phyloP scores from a whole-genome alignment of 2,797 vertebrate species.

The Pangasius larnaudii region DNA sequence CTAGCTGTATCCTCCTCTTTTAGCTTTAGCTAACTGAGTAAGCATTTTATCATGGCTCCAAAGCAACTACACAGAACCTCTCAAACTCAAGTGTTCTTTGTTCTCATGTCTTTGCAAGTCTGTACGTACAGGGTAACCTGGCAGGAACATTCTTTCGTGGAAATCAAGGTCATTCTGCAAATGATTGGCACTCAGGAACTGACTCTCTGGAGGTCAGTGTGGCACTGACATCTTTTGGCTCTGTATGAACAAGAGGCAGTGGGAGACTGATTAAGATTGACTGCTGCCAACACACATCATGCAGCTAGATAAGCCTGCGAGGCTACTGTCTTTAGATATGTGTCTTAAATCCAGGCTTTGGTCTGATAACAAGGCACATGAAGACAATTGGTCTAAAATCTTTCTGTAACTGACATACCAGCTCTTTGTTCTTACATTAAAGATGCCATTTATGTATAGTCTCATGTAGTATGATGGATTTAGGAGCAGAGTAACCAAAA shows the following conservation, averaged over 20 bases:
- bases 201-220: not conserved
- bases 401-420: not conserved
- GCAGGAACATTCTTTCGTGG: not conserved
- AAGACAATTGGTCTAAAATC: not conserved
- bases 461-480: not conserved
- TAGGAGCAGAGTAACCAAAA: not conserved
- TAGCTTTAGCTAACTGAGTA: not conserved
- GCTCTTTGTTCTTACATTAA: not conserved
- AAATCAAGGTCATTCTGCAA: not conserved
- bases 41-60: not conserved
- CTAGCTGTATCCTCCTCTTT: not conserved
- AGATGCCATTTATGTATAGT: not conserved
- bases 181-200: not conserved
- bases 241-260: not conserved
- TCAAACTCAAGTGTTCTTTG: not conserved
- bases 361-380: not conserved
- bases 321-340: not conserved
- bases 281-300: conserved; percentile 12
- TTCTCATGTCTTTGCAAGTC: not conserved
- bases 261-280: conserved; percentile 46
- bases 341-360: conserved; percentile 2
- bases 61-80: not conserved
- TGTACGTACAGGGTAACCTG: not conserved
- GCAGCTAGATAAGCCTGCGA: conserved; percentile 9
- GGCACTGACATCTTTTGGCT: not conserved